phyloP scores from a whole-genome alignment of 2,797 vertebrate species.

The Pelochelys cantorii region DNA sequence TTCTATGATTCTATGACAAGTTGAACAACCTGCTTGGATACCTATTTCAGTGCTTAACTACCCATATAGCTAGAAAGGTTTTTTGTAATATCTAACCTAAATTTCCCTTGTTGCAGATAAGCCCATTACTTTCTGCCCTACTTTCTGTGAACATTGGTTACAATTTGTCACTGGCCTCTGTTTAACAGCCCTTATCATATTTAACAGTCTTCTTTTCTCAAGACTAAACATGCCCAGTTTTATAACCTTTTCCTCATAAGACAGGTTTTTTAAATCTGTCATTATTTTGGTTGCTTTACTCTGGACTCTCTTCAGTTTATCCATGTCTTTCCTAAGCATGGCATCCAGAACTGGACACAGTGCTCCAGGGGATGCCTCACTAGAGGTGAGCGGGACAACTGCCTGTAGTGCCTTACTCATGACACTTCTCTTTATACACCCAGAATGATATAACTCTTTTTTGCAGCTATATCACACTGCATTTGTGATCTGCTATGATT shows the following conservation, averaged over 20 bases:
- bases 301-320: not conserved
- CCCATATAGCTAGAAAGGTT: not conserved
- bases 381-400: not conserved
- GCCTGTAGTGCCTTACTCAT: not conserved
- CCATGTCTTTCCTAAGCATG: not conserved
- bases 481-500: not conserved
- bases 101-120: not conserved
- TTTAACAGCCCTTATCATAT: not conserved
- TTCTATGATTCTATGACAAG: too few species aligned
- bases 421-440: not conserved
- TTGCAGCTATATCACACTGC: not conserved
- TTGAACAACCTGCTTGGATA: not conserved
- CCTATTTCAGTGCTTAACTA: not conserved
- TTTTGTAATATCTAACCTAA: not conserved
- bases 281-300: not conserved
- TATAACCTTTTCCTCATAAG: not conserved
- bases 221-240: not conserved
- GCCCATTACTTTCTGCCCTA: not conserved
- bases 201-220: not conserved
- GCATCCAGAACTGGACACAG: not conserved
- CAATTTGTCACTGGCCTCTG: not conserved
- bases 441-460: not conserved
- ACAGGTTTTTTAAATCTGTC: not conserved
- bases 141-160: not conserved
- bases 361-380: not conserved